These are phyloP conservation scores for Panonychus citri DNA, from an alignment of 1,140 invertebrate genomes.

Conservation along the genomic window DNA sequence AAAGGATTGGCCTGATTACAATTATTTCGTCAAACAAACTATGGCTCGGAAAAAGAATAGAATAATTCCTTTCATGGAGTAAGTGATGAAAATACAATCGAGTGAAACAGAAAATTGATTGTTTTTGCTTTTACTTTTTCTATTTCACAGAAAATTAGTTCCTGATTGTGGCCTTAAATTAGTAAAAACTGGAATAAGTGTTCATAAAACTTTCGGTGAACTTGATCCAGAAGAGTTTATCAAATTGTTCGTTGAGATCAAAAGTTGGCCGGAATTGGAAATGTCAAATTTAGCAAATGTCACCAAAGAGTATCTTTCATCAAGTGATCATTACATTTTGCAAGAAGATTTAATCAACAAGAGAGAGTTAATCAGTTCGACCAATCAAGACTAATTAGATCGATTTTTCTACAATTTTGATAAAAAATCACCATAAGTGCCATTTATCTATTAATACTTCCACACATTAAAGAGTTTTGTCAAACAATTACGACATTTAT, in stretches of 20 bases:
- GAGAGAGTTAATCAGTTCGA: no score
- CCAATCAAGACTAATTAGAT: no score
- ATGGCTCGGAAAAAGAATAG: background rate
- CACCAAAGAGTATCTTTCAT: no score
- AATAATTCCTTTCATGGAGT: background rate
- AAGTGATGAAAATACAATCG: background rate
- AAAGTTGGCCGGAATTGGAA: background rate
- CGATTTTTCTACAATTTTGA: no score
- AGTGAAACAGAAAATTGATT: no score
- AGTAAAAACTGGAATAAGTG: background rate
- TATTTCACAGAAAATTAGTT: background rate
- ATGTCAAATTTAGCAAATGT: background rate
- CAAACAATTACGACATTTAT: no score
- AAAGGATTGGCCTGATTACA: background rate
- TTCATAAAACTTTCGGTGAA: background rate
- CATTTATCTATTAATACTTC: no score
- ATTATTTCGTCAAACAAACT: background rate
- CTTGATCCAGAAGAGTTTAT: background rate
- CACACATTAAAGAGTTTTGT: no score
- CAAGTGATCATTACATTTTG: no score
- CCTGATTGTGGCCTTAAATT: background rate
- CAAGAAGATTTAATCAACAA: no score
- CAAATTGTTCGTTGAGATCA: background rate
- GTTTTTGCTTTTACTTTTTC: background rate
- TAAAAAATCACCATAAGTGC: no score